Base-by-base conservation (phyloP, 1,140 invertebrate species). In the Epicauta chinensis region DNA sequence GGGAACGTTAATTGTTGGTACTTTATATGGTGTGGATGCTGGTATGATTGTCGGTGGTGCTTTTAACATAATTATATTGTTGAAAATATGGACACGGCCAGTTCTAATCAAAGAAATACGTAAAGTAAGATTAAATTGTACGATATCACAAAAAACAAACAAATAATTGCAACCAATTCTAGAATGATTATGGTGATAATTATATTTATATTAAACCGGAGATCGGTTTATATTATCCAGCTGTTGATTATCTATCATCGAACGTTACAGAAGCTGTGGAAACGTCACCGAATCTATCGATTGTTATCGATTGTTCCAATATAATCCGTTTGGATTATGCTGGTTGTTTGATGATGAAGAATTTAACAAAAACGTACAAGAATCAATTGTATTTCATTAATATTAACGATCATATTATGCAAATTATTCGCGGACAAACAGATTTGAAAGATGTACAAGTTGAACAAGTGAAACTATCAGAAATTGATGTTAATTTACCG, bases 1-100 rank as follows among this genome's bases (percentile, higher is more conserved):
- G 16, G 79, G 84, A 0, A 94, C 92, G 10, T 94, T 96, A 65
- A 66, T 91, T 1, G 70, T 89, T 10, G 93, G 91, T 53, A 74
- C 96, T 2, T 69, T 81, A 0, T 78, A 91, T 30, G 91, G 91
- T 2, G 86, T 96, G 0, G 90, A 97, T 71, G 84, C 88, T 59
- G 93, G 93, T 11, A 89, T 98, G 48, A 71, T 96, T 2, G 77
- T 91, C 48, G 94, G 94, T 3, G 88, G 94, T 4, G 79, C 79
- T 1, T 77, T 92, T 6, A 93, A 94, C 67, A 74, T 97, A 1
- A 68, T 91, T 6, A 83, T 95, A 56, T 69, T 97, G 1, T 72
- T 97, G 0, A 93, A 94, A 71, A 83, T 89, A 1, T 87, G 89
- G 45, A 89, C 92, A 0, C 77, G 91, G 62, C 93, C 93, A 0